Evolutionary conservation across 2,888 invertebrate genomes (phyloP).

Genomic region (Drosophila paracracens): DNA sequence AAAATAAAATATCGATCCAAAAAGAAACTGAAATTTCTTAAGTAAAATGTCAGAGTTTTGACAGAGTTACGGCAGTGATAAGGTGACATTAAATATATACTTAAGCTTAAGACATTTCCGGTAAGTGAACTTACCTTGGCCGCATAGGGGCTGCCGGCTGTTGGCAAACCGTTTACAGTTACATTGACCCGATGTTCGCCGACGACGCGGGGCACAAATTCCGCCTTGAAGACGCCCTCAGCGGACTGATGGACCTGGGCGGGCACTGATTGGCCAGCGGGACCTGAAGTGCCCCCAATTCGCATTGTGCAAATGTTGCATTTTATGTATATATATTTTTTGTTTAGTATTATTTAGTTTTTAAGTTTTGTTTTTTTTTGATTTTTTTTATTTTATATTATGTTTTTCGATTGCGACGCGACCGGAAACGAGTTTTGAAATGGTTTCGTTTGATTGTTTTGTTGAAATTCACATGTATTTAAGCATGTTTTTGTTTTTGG

Average conservation of each 20-base stretch:
- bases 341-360: constrained; percentile 40
- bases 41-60: background rate
- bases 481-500: constrained; percentile 34
- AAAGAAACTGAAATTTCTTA: background rate
- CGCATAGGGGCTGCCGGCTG: constrained; percentile 96
- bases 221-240: constrained; percentile 93
- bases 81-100: background rate
- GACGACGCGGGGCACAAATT: constrained; percentile 95
- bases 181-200: constrained; percentile 97
- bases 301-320: constrained; percentile 27
- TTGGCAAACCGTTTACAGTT: constrained; percentile 91
- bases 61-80: background rate
- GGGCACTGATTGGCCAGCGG: constrained; percentile 95
- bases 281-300: constrained; percentile 87
- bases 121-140: constrained; percentile 88
- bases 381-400: constrained; percentile 30
- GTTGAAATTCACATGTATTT: constrained; percentile 63
- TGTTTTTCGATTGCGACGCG: constrained; percentile 53
- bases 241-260: constrained; percentile 95
- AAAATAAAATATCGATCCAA: background rate
- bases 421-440: constrained; percentile 72
- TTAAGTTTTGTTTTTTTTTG: constrained; percentile 32
- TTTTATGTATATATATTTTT: constrained; percentile 37
- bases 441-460: constrained; percentile 54
- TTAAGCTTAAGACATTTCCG: background rate